Evolutionary conservation across 2,888 invertebrate genomes (phyloP).

Genomic region (Melolontha melolontha): DNA sequence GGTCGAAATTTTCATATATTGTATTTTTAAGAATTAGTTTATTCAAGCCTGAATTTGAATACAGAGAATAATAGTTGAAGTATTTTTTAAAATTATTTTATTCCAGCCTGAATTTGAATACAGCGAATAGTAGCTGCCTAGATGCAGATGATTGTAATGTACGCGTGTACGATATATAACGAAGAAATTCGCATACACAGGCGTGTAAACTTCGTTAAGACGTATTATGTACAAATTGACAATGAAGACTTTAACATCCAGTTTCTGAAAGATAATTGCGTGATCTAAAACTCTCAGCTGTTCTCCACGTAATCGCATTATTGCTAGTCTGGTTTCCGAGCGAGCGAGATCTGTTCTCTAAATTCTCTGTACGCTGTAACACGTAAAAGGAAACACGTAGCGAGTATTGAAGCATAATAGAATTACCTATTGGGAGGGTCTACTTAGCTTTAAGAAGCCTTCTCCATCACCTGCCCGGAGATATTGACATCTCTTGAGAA

Average conservation of each 20-base stretch:
- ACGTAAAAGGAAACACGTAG: constrained; percentile 5
- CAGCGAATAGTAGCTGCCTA: too few relatives aligned
- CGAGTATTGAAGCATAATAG: constrained; percentile 5
- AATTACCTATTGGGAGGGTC: constrained; percentile 8
- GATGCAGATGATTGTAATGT: too few relatives aligned
- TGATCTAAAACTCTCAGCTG: constrained; percentile 23
- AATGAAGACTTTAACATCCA: constrained; percentile 13
- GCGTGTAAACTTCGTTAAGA: too few relatives aligned
- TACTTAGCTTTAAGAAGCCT: background rate
- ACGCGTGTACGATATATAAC: too few relatives aligned
- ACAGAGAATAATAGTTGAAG: too few relatives aligned
- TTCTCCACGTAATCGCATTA: constrained; percentile 16
- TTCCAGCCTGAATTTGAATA: too few relatives aligned
- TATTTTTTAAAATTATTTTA: too few relatives aligned
- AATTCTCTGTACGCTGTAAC: background rate
- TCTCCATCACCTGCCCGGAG: background rate
- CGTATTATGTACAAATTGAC: too few relatives aligned
- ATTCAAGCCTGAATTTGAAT: too few relatives aligned
- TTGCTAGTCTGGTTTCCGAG: constrained; percentile 5
- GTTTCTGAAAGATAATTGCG: constrained; percentile 2
- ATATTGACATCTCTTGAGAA: background rate
- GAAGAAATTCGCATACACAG: too few relatives aligned
- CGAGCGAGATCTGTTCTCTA: constrained; percentile 1
- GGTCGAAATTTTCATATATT: too few relatives aligned
- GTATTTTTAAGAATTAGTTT: too few relatives aligned